Conservation (phyloP, 2,797 vertebrate genomes). For the Galago senegalensis region DNA sequence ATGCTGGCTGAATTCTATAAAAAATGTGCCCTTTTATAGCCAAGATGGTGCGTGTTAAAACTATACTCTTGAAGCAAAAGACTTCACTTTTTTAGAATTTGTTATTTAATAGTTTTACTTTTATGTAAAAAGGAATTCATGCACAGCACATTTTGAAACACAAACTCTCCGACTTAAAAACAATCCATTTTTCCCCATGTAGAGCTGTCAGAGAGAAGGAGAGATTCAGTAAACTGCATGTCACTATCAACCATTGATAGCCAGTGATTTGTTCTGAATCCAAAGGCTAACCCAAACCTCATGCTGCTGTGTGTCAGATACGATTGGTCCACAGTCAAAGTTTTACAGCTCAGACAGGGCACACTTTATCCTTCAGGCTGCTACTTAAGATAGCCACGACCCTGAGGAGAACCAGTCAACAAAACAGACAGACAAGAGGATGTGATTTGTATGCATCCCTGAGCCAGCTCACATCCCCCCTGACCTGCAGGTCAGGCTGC, state of each 20-base stretch:
- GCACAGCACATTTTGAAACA: constrained; percentile 85
- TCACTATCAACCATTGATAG: constrained; percentile 92
- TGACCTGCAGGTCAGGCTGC: constrained; percentile 92
- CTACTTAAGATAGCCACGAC: constrained; percentile 93
- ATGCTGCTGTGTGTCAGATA: constrained; percentile 92
- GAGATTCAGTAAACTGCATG: constrained; percentile 88
- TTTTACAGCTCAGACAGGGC: constrained; percentile 92
- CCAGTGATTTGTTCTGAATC: constrained; percentile 92
- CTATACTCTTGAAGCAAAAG: constrained; percentile 28
- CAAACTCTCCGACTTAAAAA: constrained; percentile 85
- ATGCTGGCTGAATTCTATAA: not conserved
- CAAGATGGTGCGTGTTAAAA: not conserved
- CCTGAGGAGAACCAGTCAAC: constrained; percentile 93
- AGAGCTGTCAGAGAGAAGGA: constrained; percentile 88
- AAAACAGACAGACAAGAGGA: constrained; percentile 94
- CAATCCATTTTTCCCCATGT: constrained; percentile 82
- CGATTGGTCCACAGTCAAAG: constrained; percentile 92
- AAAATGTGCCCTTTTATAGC: not conserved
- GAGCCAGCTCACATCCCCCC: constrained; percentile 91
- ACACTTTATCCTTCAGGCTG: constrained; percentile 93
- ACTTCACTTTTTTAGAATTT: constrained; percentile 62
- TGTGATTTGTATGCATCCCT: constrained; percentile 93
- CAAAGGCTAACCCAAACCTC: constrained; percentile 92
- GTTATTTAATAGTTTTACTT: constrained; percentile 81
- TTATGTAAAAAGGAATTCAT: constrained; percentile 74